Base-by-base conservation (phyloP, 2,797 vertebrate species). In the Hydrophis major region DNA sequence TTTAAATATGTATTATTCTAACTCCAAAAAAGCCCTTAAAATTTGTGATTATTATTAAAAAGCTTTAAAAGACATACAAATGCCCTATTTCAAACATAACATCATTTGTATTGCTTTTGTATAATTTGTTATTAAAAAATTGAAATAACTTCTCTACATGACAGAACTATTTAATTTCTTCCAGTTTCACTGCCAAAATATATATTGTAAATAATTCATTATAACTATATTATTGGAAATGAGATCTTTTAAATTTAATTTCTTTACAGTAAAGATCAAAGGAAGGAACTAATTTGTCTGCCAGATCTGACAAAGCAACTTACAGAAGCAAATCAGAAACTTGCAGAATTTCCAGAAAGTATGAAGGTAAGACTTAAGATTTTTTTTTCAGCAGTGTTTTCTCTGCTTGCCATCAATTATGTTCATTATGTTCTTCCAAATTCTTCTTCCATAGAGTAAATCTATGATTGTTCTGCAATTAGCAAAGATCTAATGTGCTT, bases 281-380 rank as follows among this genome's bases (percentile, higher is more conserved):
- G 86, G 89, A 96, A 94, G 37, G 95, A 97, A 90, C 91, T 94
- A 0, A 13, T 97, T 37, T 97, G 98, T 4, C 97, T 99, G 88
- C 96, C 98, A 28, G 98, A 98, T 90, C 95, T 99, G 96, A 98
- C 98, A 0, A 94, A 97, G 89, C 98, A 97, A 95, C 98, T 99
- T 95, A 95, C 98, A 0, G 96, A 97, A 92, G 97, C 97, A 3
- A 98, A 99, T 96, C 97, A 98, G 92, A 97, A 96, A 94, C 96
- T 99, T 93, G 96, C 97, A 0, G 97, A 98, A 63, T 96, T 98
- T 94, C 98, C 99, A 0, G 97, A 98, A n/a, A 96, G 95, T 5
- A 14, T 99, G 90, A 99, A 98, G 98, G 99, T 99, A 97, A 96
- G 97, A 90, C 87, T 93, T 91, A 89, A 53, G 27, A 89, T 56